Base-by-base conservation (phyloP, 2,888 invertebrate species). In the Nomada ferruginata region DNA sequence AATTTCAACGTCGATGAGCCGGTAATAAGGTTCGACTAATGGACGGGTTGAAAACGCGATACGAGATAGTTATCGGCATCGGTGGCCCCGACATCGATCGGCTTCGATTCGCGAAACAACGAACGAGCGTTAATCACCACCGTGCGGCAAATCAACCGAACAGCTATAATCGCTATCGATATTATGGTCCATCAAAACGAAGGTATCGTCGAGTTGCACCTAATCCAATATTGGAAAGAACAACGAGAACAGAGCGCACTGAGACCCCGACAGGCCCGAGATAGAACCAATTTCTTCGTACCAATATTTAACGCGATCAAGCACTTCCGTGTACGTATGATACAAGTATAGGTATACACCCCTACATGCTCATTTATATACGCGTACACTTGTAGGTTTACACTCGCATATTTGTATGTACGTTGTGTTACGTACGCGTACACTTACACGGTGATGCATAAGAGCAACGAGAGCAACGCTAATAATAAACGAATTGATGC, bases 21-120 rank as follows among this genome's bases (percentile, higher is more conserved):
- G 53, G 60, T 44, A 77, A 72, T 65, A 44, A 52, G 36, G 68
- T 36, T 64, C 72, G 18, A 29, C 4, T 78, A 71, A 86, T 71
- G 66, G 75, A 72, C 71, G 71, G 81, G 81, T 74, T 81, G 76
- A 47, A 77, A 79, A 82, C 66, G 76, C 82, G 82, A 86, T 85
- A 79, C 78, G 72, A 87, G 87, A 86, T 90, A 89, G 89, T 87
- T 85, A 86, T 88, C 87, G 79, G 85, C 83, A 87, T 87, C 88
- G 84, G 2, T 75, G 80, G 23, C 47, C 36, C 10, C 61, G 83
- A 89, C 86, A 84, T 68, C 84, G 86, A 89, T 87, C 88, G 86
- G 86, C 85, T 87, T 85, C 89, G 72, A 86, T 84, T 87, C 85
- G 74, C 72, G 83, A 70, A 65, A 53, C 73, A 60, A 63, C 75